Percentiles rank a stretch among this genome's conserved stretches.
These are phyloP conservation scores for Trachelipus rathkii DNA, from an alignment of 1,140 invertebrate genomes.

Conservation along the genomic window DNA sequence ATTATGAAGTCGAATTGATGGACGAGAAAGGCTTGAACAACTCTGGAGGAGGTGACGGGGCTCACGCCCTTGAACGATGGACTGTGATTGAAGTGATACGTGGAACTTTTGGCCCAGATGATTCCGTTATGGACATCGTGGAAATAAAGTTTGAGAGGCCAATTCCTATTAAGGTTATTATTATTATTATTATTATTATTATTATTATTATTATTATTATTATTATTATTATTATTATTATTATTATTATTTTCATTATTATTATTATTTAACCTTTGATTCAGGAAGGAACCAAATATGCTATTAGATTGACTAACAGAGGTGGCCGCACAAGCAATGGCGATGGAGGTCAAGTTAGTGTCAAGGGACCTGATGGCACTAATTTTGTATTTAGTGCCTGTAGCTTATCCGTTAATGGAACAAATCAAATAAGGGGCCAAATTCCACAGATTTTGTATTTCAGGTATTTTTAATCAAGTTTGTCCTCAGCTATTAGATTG, in stretches of 20 bases:
- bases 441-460: conserved; percentile 91
- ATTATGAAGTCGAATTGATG: conserved; percentile 86
- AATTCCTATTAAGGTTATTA: conserved; percentile 72
- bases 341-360: conserved; percentile 76
- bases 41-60: conserved; percentile 38
- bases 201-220: conserved; percentile 10
- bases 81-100: conserved; percentile 66
- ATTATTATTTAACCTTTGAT: no score
- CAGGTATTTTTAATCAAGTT: conserved; percentile 49
- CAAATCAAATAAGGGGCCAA: conserved; percentile 87
- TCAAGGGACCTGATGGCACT: conserved; percentile 88
- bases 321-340: conserved; percentile 90
- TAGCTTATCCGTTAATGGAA: conserved; percentile 89
- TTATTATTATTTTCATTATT: not conserved
- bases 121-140: conserved; percentile 69
- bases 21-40: conserved; percentile 63
- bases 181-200: conserved; percentile 21
- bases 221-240: not conserved
- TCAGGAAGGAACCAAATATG: conserved; percentile 84
- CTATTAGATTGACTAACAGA: conserved; percentile 79
- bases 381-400: conserved; percentile 87
- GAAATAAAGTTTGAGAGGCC: conserved; percentile 88
- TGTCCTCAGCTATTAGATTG: no score
- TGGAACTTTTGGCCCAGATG: conserved; percentile 70
- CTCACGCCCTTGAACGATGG: conserved; percentile 56